Evolutionary conservation across 1,140 invertebrate genomes (phyloP).

Genomic region (Drosophila carrolli): DNA sequence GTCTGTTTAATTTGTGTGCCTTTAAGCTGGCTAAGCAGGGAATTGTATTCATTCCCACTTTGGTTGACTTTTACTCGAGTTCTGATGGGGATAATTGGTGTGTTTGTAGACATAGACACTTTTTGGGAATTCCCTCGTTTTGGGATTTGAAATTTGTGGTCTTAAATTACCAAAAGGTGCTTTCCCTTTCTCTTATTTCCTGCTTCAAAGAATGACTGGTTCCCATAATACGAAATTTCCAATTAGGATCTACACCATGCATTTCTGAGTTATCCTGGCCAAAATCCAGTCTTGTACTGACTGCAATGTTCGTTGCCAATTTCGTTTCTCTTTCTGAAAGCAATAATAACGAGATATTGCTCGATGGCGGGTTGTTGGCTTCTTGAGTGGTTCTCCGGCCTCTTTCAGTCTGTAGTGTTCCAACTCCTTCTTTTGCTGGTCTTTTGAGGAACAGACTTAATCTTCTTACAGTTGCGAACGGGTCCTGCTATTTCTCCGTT

Average conservation of each 20-base stretch:
- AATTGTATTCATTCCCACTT: conserved; percentile 42
- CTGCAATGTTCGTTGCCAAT: conserved; percentile 2
- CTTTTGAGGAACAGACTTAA: conserved; percentile 7
- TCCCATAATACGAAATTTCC: neutral
- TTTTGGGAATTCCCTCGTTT: neutral
- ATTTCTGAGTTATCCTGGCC: neutral
- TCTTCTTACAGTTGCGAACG: conserved; percentile 35
- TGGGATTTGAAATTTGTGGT: too few relatives aligned
- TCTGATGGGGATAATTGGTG: conserved; percentile 34
- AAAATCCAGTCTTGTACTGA: neutral
- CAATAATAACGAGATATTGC: neutral
- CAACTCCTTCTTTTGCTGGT: conserved; percentile 6
- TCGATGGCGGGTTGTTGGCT: neutral
- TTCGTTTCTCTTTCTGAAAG: neutral
- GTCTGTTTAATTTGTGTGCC: conserved; percentile 28
- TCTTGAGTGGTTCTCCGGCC: neutral
- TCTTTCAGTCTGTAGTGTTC: neutral
- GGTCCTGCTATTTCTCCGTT: conserved; percentile 9
- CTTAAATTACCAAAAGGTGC: too few relatives aligned
- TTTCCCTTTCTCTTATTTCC: too few relatives aligned
- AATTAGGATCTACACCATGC: neutral
- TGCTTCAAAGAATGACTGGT: neutral
- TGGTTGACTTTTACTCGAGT: conserved; percentile 22
- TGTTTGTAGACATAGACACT: neutral
- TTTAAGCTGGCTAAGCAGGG: conserved; percentile 37